Conservation (phyloP, 2,113 vertebrate species). For the Rhabdomys dilectus region DNA sequence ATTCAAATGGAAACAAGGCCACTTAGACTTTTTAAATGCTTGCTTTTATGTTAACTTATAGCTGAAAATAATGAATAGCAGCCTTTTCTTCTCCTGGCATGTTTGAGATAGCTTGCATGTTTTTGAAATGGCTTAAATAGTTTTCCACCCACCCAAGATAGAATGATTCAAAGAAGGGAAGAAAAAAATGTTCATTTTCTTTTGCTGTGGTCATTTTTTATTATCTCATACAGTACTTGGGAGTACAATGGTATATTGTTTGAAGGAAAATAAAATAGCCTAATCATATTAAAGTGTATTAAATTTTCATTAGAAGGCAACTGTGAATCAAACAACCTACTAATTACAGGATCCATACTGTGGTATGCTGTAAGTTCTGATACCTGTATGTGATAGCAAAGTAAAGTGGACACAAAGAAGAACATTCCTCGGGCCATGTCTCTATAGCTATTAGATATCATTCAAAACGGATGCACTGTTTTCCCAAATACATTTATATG, state of each 20-base stretch:
- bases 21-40: conserved; percentile 74
- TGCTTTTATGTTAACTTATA: conserved; percentile 76
- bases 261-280: conserved; percentile 40
- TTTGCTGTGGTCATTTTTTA: conserved; percentile 57
- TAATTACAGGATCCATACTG: neutral
- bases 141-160: conserved; percentile 85
- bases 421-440: neutral
- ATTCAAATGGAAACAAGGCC: conserved; percentile 73
- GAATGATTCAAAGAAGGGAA: conserved; percentile 82
- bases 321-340: conserved; percentile 34
- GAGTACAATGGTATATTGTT: conserved; percentile 25
- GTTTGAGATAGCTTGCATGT: conserved; percentile 90
- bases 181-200: conserved; percentile 27
- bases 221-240: neutral
- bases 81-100: conserved; percentile 84
- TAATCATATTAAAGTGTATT: conserved; percentile 27
- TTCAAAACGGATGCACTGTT: conserved; percentile 14
- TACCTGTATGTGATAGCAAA: conserved; percentile 45
- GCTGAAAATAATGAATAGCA: conserved; percentile 71
- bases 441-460: neutral
- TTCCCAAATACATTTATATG: neutral
- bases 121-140: conserved; percentile 90
- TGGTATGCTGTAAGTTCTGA: conserved; percentile 60
- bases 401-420: conserved; percentile 60
- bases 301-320: neutral